Evolutionary conservation across 2,888 invertebrate genomes (phyloP).

Genomic region (Drosophila nr. fundita): DNA sequence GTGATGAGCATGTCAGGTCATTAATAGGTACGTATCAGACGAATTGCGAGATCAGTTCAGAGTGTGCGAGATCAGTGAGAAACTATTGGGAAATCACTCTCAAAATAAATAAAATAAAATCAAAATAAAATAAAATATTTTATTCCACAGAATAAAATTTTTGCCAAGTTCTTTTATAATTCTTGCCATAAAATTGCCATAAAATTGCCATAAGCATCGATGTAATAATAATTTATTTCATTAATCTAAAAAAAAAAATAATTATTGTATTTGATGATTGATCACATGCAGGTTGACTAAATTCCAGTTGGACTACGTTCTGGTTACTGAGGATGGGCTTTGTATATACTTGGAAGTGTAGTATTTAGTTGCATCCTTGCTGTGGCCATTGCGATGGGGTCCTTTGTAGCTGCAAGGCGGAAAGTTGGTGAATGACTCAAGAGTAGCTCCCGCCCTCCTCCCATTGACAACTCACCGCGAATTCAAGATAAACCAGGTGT

Average conservation of each 20-base stretch:
- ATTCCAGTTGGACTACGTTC: constrained; percentile 4
- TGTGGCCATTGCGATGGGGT: constrained; percentile 39
- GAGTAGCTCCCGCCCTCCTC: fast-evolving
- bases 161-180: not conserved
- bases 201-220: too few species aligned
- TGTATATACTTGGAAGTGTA: constrained; percentile 67
- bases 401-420: constrained; percentile 72
- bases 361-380: constrained; percentile 43
- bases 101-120: not conserved
- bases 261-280: not conserved
- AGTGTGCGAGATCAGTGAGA: not conserved
- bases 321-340: constrained; percentile 8
- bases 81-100: not conserved
- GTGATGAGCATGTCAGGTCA: not conserved
- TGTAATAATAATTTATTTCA: not conserved
- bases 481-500: constrained; percentile 80
- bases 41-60: not conserved
- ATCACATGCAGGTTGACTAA: not conserved
- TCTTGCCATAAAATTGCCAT: too few species aligned
- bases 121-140: not conserved
- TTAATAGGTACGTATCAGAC: not conserved
- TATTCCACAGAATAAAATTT: not conserved
- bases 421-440: not conserved
- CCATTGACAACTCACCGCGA: constrained; percentile 65
- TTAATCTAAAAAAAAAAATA: constrained; percentile 5